These are phyloP conservation scores for Dasysyrphus albostriatus DNA, from an alignment of 2,888 invertebrate genomes.

Conservation along the genomic window DNA sequence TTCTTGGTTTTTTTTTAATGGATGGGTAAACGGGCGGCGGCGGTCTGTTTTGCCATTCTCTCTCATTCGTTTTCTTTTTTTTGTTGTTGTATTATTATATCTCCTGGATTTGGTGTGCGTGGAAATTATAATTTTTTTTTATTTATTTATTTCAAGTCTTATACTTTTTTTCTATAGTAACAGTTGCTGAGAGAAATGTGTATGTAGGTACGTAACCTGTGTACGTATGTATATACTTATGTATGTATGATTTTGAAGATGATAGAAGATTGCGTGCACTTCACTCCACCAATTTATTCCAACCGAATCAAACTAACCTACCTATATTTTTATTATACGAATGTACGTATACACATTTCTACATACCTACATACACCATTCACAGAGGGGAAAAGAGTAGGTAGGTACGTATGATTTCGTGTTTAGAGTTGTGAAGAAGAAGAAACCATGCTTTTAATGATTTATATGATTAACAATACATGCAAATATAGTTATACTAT, in stretches of 20 bases:
- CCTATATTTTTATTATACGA: not conserved
- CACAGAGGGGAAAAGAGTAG: not conserved
- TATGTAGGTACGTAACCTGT: slow-evolving; percentile 11
- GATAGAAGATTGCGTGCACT: slow-evolving; percentile 53
- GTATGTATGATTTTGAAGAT: slow-evolving; percentile 35
- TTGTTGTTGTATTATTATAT: slow-evolving; percentile 3
- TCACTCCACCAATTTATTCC: slow-evolving; percentile 34
- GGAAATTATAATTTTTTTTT: slow-evolving; percentile 40
- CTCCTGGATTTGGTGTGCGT: slow-evolving; percentile 38
- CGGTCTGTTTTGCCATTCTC: slow-evolving; percentile 56
- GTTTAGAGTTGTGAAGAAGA: slow-evolving; percentile 12
- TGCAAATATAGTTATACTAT: slow-evolving; percentile 15
- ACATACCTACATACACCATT: not conserved
- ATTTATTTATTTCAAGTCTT: slow-evolving; percentile 41
- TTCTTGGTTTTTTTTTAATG: slow-evolving; percentile 31
- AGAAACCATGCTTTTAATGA: slow-evolving; percentile 40
- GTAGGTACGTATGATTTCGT: not conserved
- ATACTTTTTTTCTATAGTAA: slow-evolving; percentile 45
- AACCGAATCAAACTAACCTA: not conserved
- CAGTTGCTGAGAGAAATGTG: slow-evolving; percentile 38
- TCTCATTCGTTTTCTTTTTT: slow-evolving; percentile 38
- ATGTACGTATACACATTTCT: too few species aligned
- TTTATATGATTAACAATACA: slow-evolving; percentile 17
- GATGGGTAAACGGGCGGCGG: slow-evolving; percentile 15
- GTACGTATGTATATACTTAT: too few species aligned